Percentiles rank a stretch among this genome's conserved stretches.
Evolutionary conservation across 2,888 invertebrate species (phyloP).

Genomic region (Macaria liturata): DNA sequence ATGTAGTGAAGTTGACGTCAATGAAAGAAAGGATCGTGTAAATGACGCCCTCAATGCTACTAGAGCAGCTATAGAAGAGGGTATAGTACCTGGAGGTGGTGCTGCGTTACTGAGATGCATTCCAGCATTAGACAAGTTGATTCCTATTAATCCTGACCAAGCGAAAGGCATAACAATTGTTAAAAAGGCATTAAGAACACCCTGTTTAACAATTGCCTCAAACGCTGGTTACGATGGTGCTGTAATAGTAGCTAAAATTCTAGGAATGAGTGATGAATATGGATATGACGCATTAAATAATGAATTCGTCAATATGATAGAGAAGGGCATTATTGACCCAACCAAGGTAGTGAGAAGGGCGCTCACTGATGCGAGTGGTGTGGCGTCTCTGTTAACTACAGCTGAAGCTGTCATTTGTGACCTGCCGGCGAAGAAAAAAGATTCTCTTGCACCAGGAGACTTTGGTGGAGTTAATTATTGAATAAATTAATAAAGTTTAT

Average conservation of each 20-base stretch:
- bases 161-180: constrained; percentile 91
- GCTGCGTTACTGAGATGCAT: constrained; percentile 93
- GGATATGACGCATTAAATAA: constrained; percentile 96
- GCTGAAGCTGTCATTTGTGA: constrained; percentile 98
- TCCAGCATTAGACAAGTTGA: constrained; percentile 85
- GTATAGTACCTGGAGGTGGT: constrained; percentile 97
- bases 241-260: constrained; percentile 94
- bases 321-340: constrained; percentile 96
- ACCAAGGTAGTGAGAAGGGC: constrained; percentile 87
- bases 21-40: constrained; percentile 97
- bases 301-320: constrained; percentile 94
- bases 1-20: constrained; percentile 94
- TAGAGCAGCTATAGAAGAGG: constrained; percentile 96
- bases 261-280: constrained; percentile 86
- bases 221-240: constrained; percentile 96
- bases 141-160: constrained; percentile 89
- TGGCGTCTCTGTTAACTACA: constrained; percentile 84
- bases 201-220: constrained; percentile 93
- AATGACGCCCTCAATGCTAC: constrained; percentile 98
- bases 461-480: constrained; percentile 9
- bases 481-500: no score
- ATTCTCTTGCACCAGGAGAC: constrained; percentile 10
- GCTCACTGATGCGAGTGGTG: constrained; percentile 68
- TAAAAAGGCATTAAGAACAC: constrained; percentile 91
- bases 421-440: constrained; percentile 44